Percentiles rank a stretch among this genome's conserved stretches.
Evolutionary conservation across 2,797 vertebrate genomes (phyloP).

Genomic region (Sebastes kiyomatsui): DNA sequence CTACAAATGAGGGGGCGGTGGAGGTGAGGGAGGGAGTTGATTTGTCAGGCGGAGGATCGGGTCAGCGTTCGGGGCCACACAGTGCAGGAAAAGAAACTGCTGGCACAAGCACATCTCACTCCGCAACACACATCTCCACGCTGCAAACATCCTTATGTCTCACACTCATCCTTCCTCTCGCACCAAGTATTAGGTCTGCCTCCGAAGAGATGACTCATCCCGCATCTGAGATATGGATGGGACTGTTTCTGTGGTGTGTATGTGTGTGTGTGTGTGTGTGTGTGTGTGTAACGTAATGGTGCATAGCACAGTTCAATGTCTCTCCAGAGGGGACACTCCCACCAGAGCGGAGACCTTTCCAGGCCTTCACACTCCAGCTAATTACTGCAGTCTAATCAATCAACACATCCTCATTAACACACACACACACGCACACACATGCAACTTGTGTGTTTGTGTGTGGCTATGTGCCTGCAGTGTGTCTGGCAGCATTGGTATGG

Average conservation of each 20-base stretch:
- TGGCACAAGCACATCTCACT: conserved; percentile 71
- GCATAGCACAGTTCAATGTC: conserved; percentile 62
- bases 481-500: conserved; percentile 37
- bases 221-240: conserved; percentile 56
- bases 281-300: conserved; percentile 44
- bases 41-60: conserved; percentile 42
- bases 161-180: conserved; percentile 30
- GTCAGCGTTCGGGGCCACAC: conserved; percentile 53
- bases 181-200: conserved; percentile 43
- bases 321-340: conserved; percentile 69
- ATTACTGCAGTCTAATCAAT: conserved; percentile 86
- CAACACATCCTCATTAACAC: conserved; percentile 82
- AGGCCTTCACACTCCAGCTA: conserved; percentile 77
- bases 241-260: conserved; percentile 19
- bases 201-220: conserved; percentile 70
- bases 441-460: conserved; percentile 3
- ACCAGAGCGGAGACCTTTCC: conserved; percentile 70
- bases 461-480: conserved; percentile 25
- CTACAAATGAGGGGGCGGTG: conserved; percentile 19
- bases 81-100: conserved; percentile 66
- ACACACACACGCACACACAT: conserved; percentile 4
- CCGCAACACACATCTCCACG: conserved; percentile 46
- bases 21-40: conserved; percentile 25
- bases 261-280: not conserved
- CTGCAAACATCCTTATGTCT: conserved; percentile 51